Evolutionary conservation across 2,113 vertebrate genomes (phyloP).

Genomic region (Columba janthina): DNA sequence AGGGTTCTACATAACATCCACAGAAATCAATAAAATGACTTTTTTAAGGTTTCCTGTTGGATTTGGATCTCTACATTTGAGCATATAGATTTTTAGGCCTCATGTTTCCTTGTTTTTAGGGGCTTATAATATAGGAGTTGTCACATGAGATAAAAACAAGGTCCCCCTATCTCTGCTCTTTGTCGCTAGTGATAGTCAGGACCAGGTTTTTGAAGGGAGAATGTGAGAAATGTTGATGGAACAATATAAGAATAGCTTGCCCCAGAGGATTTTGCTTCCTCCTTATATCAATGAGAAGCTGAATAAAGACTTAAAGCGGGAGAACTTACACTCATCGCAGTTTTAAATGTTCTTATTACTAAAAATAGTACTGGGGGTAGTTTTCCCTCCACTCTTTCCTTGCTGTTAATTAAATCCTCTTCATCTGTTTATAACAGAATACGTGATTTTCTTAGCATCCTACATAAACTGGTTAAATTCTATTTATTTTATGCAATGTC

Average conservation of each 20-base stretch:
- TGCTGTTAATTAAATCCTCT: slow-evolving; percentile 22
- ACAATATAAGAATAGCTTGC: not conserved
- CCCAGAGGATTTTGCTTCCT: not conserved
- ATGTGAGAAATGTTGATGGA: not conserved
- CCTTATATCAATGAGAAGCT: not conserved
- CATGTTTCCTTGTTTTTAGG: not conserved
- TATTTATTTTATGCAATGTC: slow-evolving; percentile 1
- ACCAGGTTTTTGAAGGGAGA: not conserved
- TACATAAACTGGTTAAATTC: not conserved
- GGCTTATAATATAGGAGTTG: not conserved
- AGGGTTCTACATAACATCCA: not conserved
- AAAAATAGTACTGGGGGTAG: not conserved
- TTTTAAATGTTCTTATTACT: not conserved
- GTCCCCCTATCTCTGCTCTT: not conserved
- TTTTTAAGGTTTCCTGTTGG: not conserved
- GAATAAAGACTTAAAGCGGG: not conserved
- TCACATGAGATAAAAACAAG: not conserved
- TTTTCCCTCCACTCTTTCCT: not conserved
- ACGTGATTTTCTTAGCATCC: not conserved
- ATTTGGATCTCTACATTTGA: not conserved
- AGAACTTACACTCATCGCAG: not conserved
- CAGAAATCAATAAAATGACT: not conserved
- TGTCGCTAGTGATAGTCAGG: not conserved
- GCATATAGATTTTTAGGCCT: not conserved
- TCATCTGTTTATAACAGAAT: not conserved